phyloP scores from a whole-genome alignment of 2,113 vertebrate species.

The Aegotheles bennettii region DNA sequence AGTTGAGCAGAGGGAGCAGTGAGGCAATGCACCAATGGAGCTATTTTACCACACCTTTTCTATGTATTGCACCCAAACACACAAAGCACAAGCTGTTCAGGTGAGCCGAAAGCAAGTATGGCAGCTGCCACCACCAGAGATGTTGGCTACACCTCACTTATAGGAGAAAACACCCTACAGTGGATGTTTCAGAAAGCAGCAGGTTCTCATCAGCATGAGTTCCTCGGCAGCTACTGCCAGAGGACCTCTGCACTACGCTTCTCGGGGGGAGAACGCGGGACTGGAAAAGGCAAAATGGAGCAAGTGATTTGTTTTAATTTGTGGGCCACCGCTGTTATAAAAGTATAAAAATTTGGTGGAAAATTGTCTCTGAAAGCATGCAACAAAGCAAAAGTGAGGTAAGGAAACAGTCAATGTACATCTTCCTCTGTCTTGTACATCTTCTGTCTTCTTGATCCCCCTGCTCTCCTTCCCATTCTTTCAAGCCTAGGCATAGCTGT shows the following conservation, averaged over 20 bases:
- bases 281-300: not conserved
- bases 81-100: not conserved
- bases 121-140: not conserved
- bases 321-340: fast-evolving
- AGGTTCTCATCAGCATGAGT: not conserved
- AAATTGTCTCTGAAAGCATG: not conserved
- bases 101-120: not conserved
- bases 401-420: not conserved
- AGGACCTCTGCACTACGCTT: not conserved
- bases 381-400: not conserved
- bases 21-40: not conserved
- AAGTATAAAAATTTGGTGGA: not conserved
- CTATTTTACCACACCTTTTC: not conserved
- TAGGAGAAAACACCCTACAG: not conserved
- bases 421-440: not conserved
- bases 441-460: not conserved
- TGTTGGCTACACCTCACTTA: not conserved
- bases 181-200: not conserved
- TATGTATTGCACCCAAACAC: not conserved
- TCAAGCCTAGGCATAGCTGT: not conserved
- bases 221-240: not conserved
- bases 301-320: not conserved
- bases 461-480: not conserved
- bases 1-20: not conserved
- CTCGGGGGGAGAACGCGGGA: fast-evolving